These are phyloP conservation scores for Erannis defoliaria DNA, from an alignment of 2,888 invertebrate species.

Conservation along the genomic window DNA sequence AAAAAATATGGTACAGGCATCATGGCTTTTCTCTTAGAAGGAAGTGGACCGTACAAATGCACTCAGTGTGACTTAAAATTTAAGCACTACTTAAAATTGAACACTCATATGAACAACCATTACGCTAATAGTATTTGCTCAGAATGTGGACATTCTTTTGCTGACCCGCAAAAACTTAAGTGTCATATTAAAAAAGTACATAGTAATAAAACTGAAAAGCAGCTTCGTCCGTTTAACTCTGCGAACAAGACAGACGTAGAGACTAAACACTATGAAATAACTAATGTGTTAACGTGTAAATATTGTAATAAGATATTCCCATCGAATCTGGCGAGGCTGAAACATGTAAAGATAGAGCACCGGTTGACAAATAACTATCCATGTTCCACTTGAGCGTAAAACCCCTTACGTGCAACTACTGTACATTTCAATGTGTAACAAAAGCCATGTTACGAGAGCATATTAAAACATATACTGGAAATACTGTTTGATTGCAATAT, in stretches of 20 bases:
- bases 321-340: neutral
- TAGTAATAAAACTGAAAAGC: neutral
- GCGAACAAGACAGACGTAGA: neutral
- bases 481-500: neutral
- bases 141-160: constrained; percentile 25
- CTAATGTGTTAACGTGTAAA: neutral
- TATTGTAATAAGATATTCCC: constrained; percentile 4
- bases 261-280: neutral
- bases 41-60: constrained; percentile 20
- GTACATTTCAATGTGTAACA: constrained; percentile 4
- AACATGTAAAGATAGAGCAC: constrained; percentile 5
- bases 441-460: neutral
- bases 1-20: constrained; percentile 10
- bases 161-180: constrained; percentile 17
- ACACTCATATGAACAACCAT: constrained; percentile 37
- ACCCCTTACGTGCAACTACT: constrained; percentile 8
- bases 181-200: constrained; percentile 18
- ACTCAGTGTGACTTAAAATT: constrained; percentile 24
- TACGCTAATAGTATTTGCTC: constrained; percentile 25
- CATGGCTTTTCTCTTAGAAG: constrained; percentile 12
- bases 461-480: neutral
- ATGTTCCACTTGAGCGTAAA: constrained; percentile 7
- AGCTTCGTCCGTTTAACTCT: neutral
- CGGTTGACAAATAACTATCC: constrained; percentile 14
- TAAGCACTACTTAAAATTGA: constrained; percentile 28